Conservation (phyloP, 2,113 vertebrate species). For the Ammodytes marinus region DNA sequence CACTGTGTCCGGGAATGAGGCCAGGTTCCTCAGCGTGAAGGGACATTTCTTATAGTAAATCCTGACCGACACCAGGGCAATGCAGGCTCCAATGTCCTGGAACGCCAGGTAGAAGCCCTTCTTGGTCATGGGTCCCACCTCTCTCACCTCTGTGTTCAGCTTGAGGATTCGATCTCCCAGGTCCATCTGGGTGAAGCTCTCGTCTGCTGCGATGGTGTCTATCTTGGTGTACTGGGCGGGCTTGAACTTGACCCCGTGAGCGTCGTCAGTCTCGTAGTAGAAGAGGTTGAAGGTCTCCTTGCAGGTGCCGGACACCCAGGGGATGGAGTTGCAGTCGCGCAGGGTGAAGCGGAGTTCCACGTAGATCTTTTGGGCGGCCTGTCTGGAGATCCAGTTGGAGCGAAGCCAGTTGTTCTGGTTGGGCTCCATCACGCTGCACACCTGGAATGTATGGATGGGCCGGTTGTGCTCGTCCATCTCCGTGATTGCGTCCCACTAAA, state of each 20-base stretch:
- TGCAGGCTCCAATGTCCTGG: conserved; percentile 97
- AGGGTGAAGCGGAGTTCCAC: conserved; percentile 97
- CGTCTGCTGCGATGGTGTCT: conserved; percentile 96
- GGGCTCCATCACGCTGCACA: conserved; percentile 97
- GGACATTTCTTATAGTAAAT: conserved; percentile 98
- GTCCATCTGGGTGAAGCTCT: conserved; percentile 98
- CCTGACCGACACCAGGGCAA: conserved; percentile 93
- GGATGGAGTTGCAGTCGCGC: conserved; percentile 97
- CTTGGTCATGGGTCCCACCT: conserved; percentile 92
- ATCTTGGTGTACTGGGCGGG: conserved; percentile 92
- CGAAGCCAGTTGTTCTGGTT: conserved; percentile 99
- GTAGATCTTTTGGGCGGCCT: conserved; percentile 95
- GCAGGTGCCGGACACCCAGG: conserved; percentile 95
- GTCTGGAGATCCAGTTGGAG: conserved; percentile 95
- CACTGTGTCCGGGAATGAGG: conserved; percentile 95
- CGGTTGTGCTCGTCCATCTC: conserved; percentile 98
- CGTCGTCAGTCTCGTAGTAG: conserved; percentile 94
- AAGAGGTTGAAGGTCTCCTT: conserved; percentile 98
- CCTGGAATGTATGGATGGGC: conserved; percentile 97
- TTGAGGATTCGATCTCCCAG: conserved; percentile 96
- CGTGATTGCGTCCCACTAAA: conserved; percentile 96
- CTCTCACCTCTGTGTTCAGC: conserved; percentile 95
- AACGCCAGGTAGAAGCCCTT: conserved; percentile 97
- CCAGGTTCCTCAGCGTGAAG: conserved; percentile 93
- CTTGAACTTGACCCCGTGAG: conserved; percentile 92